Evolutionary conservation across 2,797 vertebrate genomes (phyloP).

Genomic region (Glyptemys insculpta): DNA sequence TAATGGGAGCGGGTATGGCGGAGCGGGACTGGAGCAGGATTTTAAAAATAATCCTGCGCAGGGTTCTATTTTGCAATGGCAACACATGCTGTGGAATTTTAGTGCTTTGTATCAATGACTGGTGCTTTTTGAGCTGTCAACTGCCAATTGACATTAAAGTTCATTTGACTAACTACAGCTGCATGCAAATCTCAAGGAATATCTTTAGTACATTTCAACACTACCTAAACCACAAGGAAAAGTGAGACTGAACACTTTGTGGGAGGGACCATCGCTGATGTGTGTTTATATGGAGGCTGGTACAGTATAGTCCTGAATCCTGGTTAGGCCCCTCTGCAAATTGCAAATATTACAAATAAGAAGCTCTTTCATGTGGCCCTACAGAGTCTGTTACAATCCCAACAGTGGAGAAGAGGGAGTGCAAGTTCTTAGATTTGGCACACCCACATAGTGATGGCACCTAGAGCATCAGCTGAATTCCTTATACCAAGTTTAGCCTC

Average conservation of each 20-base stretch:
- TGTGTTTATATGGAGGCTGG: not conserved
- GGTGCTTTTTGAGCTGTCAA: not conserved
- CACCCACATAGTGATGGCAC: not conserved
- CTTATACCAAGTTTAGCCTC: no score
- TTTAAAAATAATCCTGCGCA: not conserved
- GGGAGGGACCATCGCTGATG: not conserved
- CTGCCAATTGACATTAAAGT: accelerated
- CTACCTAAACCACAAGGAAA: accelerated
- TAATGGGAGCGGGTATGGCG: not conserved
- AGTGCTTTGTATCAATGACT: no score
- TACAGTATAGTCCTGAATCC: not conserved
- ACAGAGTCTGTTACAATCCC: not conserved
- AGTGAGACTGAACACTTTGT: accelerated
- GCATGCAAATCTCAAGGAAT: accelerated
- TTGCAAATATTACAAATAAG: not conserved
- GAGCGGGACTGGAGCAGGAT: not conserved
- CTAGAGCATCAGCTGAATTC: not conserved
- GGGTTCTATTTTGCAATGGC: not conserved
- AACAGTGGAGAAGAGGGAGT: not conserved
- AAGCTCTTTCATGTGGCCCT: not conserved
- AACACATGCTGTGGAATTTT: not conserved
- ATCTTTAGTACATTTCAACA: accelerated
- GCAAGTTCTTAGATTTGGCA: not conserved
- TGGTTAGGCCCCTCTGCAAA: not conserved
- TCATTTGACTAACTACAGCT: not conserved